Evolutionary conservation across 2,888 invertebrate genomes (phyloP).

Genomic region (Drosophila flavopinicola): DNA sequence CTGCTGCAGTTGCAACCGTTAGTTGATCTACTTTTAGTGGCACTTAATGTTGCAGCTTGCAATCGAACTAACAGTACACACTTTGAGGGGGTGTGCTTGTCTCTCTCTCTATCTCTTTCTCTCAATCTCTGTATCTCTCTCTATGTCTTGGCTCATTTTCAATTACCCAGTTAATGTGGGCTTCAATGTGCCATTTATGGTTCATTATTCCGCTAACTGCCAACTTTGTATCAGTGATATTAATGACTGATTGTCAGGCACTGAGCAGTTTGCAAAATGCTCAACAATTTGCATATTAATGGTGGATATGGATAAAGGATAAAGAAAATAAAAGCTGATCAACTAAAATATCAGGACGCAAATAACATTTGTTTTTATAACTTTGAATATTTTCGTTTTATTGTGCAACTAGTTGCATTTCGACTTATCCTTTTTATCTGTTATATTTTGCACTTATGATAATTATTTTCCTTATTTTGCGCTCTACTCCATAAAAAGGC

Average conservation of each 20-base stretch:
- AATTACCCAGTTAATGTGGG: conserved; percentile 67
- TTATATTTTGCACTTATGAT: too few species aligned
- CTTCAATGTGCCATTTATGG: conserved; percentile 60
- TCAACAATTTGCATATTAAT: not conserved
- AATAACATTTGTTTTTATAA: too few species aligned
- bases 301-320: too few species aligned
- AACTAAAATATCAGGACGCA: too few species aligned
- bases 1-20: conserved; percentile 52
- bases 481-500: too few species aligned
- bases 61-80: conserved; percentile 18
- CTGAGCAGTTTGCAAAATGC: conserved; percentile 11
- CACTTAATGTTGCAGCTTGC: conserved; percentile 58
- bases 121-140: conserved; percentile 10
- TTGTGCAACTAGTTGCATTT: too few species aligned
- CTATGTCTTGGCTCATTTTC: conserved; percentile 46
- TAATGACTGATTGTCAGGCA: conserved; percentile 16
- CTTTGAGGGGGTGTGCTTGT: conserved; percentile 6
- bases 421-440: too few species aligned
- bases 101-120: too few species aligned
- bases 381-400: too few species aligned
- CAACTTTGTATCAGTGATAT: conserved; percentile 6
- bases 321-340: too few species aligned
- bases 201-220: conserved; percentile 58
- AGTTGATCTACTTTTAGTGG: conserved; percentile 70
- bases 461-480: too few species aligned